Base-by-base conservation (phyloP, 2,797 vertebrate genomes). In the Erpetoichthys calabaricus region DNA sequence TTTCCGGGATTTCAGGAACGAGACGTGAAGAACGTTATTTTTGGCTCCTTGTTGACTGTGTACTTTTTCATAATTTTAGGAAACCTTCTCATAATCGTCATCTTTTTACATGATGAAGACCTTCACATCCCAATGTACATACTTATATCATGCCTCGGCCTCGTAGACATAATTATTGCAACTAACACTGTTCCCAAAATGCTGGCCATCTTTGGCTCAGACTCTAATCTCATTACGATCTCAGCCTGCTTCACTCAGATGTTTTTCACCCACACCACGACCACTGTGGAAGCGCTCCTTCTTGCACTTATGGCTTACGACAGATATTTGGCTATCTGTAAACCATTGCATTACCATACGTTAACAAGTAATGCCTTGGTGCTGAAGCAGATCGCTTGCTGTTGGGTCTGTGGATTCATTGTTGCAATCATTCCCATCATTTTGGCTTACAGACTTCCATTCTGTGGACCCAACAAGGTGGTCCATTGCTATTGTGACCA, bases 401-500 rank as follows among this genome's bases (percentile, higher is more conserved):
- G 3, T 42, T 61, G 59, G 59, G 45, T 64, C 6, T 5, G 44
- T 5, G 59, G 52, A n/a, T 54, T 46, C 45, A 3, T 7, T 5
- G 45, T n/a, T n/a, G 42, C 42, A 42, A 44, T 52, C 3, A 42
- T 51, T 44, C 5, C 57, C n/a, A 6, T 51, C 41, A 4, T 25
- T 43, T 54, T 25, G 8, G 45, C 53, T 44, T 64, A 52, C 3
- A n/a, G 44, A 7, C 47, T 62, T 6, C 56, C 67, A 8, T 70
- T 67, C 56, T 8, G 74, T 25, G 25, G 25, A 25, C 25, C 25
- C 25, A 25, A 25, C 25, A 25, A 25, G 25, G 25, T 25, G 25
- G 25, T 25, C 25, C 25, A 25, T 25, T 25, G 25, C 25, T 25
- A 25, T 25, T 25, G 25, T 25, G 25, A 76, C 62, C 71, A 72